Percentiles rank a stretch among this genome's conserved stretches.
These are phyloP conservation scores for Rapana venosa DNA, from an alignment of 2,888 invertebrate genomes.

Conservation along the genomic window DNA sequence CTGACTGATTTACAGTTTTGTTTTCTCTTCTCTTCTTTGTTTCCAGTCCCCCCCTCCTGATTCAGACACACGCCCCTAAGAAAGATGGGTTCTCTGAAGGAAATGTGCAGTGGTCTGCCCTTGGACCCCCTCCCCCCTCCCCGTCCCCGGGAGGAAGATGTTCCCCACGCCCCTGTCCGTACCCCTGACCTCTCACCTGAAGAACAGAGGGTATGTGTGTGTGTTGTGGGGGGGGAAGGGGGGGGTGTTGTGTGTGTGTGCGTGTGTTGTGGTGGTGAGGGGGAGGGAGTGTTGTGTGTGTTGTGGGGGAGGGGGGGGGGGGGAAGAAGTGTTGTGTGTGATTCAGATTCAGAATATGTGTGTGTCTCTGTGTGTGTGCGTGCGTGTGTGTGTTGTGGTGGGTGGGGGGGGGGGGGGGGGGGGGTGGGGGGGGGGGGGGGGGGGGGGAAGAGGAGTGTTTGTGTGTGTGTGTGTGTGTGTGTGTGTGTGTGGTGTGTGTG, in stretches of 20 bases:
- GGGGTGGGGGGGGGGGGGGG: too few relatives aligned
- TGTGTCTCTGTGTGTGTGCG: slow-evolving; percentile 27
- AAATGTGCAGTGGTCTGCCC: slow-evolving; percentile 79
- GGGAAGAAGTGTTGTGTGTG: neutral
- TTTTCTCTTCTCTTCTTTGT: too few relatives aligned
- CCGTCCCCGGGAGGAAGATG: slow-evolving; percentile 63
- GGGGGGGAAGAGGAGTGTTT: neutral
- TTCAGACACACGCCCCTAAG: too few relatives aligned
- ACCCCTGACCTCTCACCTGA: slow-evolving; percentile 67
- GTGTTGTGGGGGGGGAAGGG: neutral
- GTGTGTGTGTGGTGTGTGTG: too few relatives aligned
- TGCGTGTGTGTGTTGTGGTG: slow-evolving; percentile 4
- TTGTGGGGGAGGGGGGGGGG: too few relatives aligned
- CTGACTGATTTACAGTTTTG: too few relatives aligned
- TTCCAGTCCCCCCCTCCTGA: too few relatives aligned
- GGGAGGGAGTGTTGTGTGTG: too few relatives aligned
- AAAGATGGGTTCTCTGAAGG: slow-evolving; percentile 81
- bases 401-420: too few relatives aligned
- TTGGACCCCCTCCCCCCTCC: slow-evolving; percentile 72
- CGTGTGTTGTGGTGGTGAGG: neutral
- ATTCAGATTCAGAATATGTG: too few relatives aligned
- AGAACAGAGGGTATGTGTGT: slow-evolving; percentile 69
- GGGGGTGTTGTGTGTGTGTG: neutral
- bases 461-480: neutral
- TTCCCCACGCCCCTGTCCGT: slow-evolving; percentile 77